Base-by-base conservation (phyloP, 2,888 invertebrate genomes). In the Nephrotoma flavescens region DNA sequence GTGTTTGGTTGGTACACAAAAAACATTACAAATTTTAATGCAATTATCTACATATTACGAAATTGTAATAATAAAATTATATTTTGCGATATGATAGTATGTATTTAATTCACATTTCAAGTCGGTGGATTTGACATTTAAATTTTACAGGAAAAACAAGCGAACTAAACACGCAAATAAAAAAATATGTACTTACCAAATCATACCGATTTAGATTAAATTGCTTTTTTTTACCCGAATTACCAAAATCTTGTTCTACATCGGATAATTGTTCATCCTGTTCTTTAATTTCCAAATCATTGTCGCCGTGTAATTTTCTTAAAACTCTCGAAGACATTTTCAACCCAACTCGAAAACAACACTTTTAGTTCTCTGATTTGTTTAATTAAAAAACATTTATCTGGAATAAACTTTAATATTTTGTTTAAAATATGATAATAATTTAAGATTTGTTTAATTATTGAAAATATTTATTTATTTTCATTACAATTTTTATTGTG, bases 201-300 rank as follows among this genome's bases (percentile, higher is more conserved):
- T 95, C 94, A 89, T 95, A 96, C 88, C 94, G 93, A 91, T 95
- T 95, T 87, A 94, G 92, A 89, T 95, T 94, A 86, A 94, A 91
- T 88, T 93, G 93, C 89, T 94, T 94, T 88, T 93, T 92, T 89
- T 93, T 92, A 87, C 92, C 92, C 5, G 52, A 12, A 86, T 57
- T 31, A 87, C 91, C 91, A 86, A 91, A 90, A 89, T 93, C 93
- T 87, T 93, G 93, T 9, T 90, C 90, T 84, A 90, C 90, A 45
- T 91, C 90, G 41, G 89, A 89, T 87, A 89, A 90, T 87, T 92
- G 90, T 89, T 92, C 93, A 88, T 92, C 93, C 85, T 91, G 91
- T 85, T 90, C 90, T 42, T 88, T 89, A n/a, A 89, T 87, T 86
- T 89, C 89, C 88, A 92, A 89, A 88, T 93, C 92, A 89, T 93